A percentile compares a stretch with the other conserved stretches of the same genome.
Evolutionary conservation across 1,140 invertebrate species (phyloP).

Genomic region (Cherax quadricarinatus): DNA sequence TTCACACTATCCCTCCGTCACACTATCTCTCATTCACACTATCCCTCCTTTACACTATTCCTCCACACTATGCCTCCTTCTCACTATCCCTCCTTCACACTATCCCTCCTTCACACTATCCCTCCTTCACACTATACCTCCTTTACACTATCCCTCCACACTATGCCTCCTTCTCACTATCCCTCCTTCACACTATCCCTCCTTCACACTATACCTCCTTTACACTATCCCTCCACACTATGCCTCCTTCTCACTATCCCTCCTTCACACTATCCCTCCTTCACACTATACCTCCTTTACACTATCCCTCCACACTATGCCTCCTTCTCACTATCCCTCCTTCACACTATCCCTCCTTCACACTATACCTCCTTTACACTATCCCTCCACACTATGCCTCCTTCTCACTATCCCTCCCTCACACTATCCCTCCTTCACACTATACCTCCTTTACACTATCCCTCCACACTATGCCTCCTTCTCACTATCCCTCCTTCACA

Average conservation of each 20-base stretch:
- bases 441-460: background rate
- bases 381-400: too few species aligned
- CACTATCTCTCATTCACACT: background rate
- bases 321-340: background rate
- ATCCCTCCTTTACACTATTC: background rate
- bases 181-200: background rate
- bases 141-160: too few species aligned
- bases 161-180: too few species aligned
- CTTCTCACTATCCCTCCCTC: background rate
- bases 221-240: too few species aligned
- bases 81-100: background rate
- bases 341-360: background rate
- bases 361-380: background rate
- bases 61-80: background rate
- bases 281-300: background rate
- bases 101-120: background rate
- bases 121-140: too few species aligned
- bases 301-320: too few species aligned
- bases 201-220: background rate
- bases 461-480: too few species aligned
- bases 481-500: background rate
- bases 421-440: background rate
- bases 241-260: too few species aligned
- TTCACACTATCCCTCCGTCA: background rate
- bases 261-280: background rate